phyloP scores from a whole-genome alignment of 2,113 vertebrate species.

The Chaenocephalus aceratus region DNA sequence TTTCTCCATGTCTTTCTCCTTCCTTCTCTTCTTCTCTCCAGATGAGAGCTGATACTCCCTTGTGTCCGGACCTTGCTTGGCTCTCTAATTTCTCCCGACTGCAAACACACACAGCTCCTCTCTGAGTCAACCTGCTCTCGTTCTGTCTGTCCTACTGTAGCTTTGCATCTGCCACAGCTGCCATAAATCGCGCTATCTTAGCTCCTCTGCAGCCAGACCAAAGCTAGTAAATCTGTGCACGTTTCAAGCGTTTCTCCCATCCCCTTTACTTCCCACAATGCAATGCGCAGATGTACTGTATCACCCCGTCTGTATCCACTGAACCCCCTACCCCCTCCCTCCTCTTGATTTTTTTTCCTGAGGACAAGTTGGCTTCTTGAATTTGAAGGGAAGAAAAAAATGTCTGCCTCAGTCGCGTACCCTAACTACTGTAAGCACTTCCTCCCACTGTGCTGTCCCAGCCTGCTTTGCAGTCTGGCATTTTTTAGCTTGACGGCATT shows the following conservation, averaged over 20 bases:
- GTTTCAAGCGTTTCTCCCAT: conserved; percentile 62
- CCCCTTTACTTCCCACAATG: conserved; percentile 73
- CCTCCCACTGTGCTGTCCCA: conserved; percentile 46
- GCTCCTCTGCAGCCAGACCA: conserved; percentile 64
- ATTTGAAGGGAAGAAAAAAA: conserved; percentile 33
- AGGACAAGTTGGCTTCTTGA: conserved; percentile 39
- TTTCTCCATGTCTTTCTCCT: conserved; percentile 43
- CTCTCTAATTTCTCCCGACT: conserved; percentile 62
- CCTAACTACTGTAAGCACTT: conserved; percentile 52
- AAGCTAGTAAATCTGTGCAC: conserved; percentile 74
- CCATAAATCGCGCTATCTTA: conserved; percentile 65
- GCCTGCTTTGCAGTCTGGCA: conserved; percentile 62
- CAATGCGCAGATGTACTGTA: conserved; percentile 66
- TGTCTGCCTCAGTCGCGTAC: conserved; percentile 48
- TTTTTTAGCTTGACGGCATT: conserved; percentile 67
- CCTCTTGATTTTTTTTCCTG: background rate
- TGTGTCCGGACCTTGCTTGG: conserved; percentile 57
- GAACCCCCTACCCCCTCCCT: background rate
- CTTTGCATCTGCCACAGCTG: conserved; percentile 53
- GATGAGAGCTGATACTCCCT: conserved; percentile 65
- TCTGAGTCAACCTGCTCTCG: conserved; percentile 47
- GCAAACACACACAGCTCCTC: conserved; percentile 42
- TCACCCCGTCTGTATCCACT: conserved; percentile 39
- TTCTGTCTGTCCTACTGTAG: conserved; percentile 51
- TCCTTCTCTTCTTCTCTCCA: conserved; percentile 56